phyloP scores from a whole-genome alignment of 92 coral and sea anemone species.

The Zoanthus gigantus region DNA sequence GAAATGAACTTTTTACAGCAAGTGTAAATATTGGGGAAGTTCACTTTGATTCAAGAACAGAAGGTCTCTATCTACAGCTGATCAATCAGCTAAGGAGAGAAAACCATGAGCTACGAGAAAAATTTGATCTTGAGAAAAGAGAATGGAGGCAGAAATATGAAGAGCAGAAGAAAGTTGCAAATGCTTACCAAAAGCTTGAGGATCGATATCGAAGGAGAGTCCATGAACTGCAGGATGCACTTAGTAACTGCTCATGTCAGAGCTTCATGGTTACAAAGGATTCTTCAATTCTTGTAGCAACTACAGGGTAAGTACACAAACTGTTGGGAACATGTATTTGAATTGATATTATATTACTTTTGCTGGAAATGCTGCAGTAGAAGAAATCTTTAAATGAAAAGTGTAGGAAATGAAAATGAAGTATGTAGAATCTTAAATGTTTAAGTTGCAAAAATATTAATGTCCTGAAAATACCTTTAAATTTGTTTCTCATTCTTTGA shows the following conservation, averaged over 20 bases:
- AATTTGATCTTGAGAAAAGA: slow-evolving; percentile 80
- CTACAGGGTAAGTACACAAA: slow-evolving; percentile 48
- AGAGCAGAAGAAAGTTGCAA: slow-evolving; percentile 98
- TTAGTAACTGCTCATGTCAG: slow-evolving; percentile 86
- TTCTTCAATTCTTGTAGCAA: slow-evolving; percentile 43
- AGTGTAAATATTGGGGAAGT: background rate
- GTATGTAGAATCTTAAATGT: too few species aligned
- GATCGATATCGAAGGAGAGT: slow-evolving; percentile 97
- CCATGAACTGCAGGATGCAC: slow-evolving; percentile 95
- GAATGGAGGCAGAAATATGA: slow-evolving; percentile 91
- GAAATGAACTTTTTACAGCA: slow-evolving; percentile 9
- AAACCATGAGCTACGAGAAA: slow-evolving; percentile 79
- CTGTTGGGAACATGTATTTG: too few species aligned
- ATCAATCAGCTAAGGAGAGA: slow-evolving; percentile 76
- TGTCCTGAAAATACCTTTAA: too few species aligned
- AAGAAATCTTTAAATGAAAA: too few species aligned
- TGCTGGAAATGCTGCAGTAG: too few species aligned
- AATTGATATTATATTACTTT: too few species aligned
- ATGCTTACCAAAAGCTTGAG: slow-evolving; percentile 98
- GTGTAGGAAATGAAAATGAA: too few species aligned
- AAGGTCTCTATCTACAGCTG: slow-evolving; percentile 69
- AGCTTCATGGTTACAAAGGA: slow-evolving; percentile 61
- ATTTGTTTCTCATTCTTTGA: too few species aligned
- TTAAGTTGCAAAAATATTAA: too few species aligned
- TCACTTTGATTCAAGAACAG: slow-evolving; percentile 48